phyloP scores from a whole-genome alignment of 2,113 vertebrate species.

The Pseudorhombus dupliciocellatus region DNA sequence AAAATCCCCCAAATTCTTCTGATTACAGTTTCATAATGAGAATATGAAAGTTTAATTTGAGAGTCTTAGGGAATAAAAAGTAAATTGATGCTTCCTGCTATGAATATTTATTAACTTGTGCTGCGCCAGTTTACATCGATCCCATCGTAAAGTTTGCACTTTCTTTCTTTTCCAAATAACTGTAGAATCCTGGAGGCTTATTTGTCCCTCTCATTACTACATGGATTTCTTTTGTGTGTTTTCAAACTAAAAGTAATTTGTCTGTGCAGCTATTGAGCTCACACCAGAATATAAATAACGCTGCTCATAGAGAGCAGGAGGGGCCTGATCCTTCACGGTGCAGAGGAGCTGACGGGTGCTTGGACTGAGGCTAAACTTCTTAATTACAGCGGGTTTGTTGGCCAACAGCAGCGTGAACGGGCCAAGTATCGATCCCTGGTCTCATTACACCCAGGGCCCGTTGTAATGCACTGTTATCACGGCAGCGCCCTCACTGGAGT shows the following conservation, averaged over 20 bases:
- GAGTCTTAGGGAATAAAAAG: background rate
- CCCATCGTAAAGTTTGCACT: constrained; percentile 14
- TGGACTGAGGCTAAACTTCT: constrained; percentile 57
- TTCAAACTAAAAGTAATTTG: constrained; percentile 32
- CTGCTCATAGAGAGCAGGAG: background rate
- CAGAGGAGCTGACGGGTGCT: constrained; percentile 28
- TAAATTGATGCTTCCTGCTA: constrained; percentile 13
- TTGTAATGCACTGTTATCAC: constrained; percentile 73
- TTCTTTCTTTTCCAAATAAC: constrained; percentile 23
- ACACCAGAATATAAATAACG: constrained; percentile 21
- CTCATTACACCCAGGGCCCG: constrained; percentile 62
- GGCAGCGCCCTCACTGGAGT: constrained; percentile 50
- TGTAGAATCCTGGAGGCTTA: constrained; percentile 7
- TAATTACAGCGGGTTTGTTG: constrained; percentile 74
- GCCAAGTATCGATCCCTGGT: constrained; percentile 72
- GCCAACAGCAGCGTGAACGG: constrained; percentile 39
- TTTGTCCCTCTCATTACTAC: constrained; percentile 10
- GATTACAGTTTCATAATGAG: constrained; percentile 50
- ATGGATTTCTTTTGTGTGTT: constrained; percentile 15
- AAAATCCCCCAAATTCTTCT: constrained; percentile 24
- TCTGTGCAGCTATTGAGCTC: constrained; percentile 12
- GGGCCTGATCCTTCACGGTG: constrained; percentile 5
- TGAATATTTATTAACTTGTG: constrained; percentile 60
- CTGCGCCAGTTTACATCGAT: constrained; percentile 37
- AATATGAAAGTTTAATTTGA: constrained; percentile 51